Evolutionary conservation across 2,797 vertebrate species (phyloP), one percentile per base, ranked within the genome.

Genomic region (Oceanodroma leucorhoa): DNA sequence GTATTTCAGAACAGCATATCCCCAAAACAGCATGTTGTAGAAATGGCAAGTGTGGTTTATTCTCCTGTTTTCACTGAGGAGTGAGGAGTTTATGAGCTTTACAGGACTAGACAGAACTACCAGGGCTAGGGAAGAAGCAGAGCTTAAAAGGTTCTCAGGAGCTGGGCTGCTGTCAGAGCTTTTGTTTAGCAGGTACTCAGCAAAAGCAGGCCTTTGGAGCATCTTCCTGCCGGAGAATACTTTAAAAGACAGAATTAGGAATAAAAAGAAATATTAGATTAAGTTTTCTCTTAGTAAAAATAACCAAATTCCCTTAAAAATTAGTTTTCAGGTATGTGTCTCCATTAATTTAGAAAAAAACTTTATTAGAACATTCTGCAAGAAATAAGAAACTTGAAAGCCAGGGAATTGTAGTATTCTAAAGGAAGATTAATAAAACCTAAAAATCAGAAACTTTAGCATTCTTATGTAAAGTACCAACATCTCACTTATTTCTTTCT

Each of bases 1-100:
- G 80, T 94, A 86, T 91, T 96, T 94, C 85, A 93, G 87, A 94
- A 87, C 19, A 90, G 40, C 43, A 29, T 91, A 96, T 91, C 70
- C 83, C 70, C 66, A 57, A 96, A 96, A 86, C 89, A 96, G 93
- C 73, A 84, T 94, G 65, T 43, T 75, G 51, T 48, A 96, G 66
- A 91, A 95, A 89, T 1, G 9, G 58, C 30, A 79, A 89, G 88
- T 88, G 91, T 70, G 65, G 70, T 82, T 96, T 95, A 62, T 82
- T 78, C 76, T 92, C 62, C 54, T 72, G 77, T 90, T 79, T 85
- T 91, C 50, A 60, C 62, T 58, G 22, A 90, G n/a, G 40, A 62
- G 22, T 62, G 29, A 81, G 69, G 34, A 78, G 18, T 65, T 96
- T 81, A 93, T 88, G 62, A 91, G 87, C 65, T 94, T 94, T 93